These are phyloP conservation scores for Alectoris magna DNA, from an alignment of 2,797 vertebrate genomes.

Conservation along the genomic window DNA sequence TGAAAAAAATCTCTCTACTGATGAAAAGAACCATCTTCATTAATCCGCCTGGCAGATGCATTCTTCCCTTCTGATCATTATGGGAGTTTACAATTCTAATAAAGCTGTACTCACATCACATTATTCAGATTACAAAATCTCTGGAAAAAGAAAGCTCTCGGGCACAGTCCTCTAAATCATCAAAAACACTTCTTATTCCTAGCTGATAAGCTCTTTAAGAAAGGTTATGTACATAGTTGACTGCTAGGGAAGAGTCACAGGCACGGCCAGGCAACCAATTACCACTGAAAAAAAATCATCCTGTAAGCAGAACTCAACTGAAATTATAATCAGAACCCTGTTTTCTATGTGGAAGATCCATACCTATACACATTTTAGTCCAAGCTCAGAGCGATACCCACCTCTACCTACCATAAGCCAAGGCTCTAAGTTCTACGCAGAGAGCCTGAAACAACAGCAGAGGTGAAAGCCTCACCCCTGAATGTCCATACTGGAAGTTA, in stretches of 20 bases:
- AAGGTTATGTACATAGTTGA: background rate
- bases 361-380: background rate
- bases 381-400: background rate
- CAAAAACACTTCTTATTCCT: background rate
- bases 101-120: conserved; percentile 26
- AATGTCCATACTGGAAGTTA: background rate
- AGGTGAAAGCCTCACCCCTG: background rate
- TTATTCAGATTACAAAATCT: conserved; percentile 41
- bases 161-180: conserved; percentile 6
- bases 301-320: background rate
- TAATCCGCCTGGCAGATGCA: background rate
- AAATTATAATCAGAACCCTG: background rate
- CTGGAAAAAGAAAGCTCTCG: background rate
- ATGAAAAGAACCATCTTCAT: conserved; percentile 52
- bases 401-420: background rate
- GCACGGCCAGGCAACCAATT: background rate
- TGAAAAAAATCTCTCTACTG: background rate
- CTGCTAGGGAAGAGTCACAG: background rate
- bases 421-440: background rate
- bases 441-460: background rate
- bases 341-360: background rate
- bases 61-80: conserved; percentile 46
- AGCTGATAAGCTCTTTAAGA: background rate
- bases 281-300: background rate
- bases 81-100: conserved; percentile 52